Evolutionary conservation across 2,797 vertebrate genomes (phyloP), one percentile per base, ranked within the genome.

Genomic region (Scomberomorus guttatus): DNA sequence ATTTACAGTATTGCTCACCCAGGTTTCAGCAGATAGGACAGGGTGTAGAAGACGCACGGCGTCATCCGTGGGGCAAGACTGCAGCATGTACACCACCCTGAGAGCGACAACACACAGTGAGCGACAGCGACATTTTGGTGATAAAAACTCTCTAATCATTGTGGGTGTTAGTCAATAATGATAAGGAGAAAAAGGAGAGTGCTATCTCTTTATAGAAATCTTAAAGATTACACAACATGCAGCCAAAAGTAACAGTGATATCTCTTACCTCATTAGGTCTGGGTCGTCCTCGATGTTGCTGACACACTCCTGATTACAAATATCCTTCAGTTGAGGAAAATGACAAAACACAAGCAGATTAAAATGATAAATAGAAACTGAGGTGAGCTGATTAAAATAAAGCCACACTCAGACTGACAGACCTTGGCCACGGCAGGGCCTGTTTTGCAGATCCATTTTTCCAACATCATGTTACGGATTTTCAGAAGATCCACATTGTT

Each of bases 11-110:
- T 71, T 27, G 92, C 96, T 93, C 90, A 99, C 98, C 87, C 96
- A 98, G 5, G 95, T 97, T 62, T 96, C 89, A 2, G 96, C 96
- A 29, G 95, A 96, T 20, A 97, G 90, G 59, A 97, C 85, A 6
- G 96, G 94, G 80, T 90, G 95, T 22, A 99, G 95, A 85, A 99
- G 89, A 62, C 94, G 91, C 54, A 96, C 93, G 3, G 94, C 94
- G 6, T 96, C 95, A 48, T 97, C 96, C 85, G 91, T 61, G 0
- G 96, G 89, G 59, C 82, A 94, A 54, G 95, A 94, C 90, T 96
- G 96, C 55, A 99, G 96, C 2, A 99, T 95, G 90, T 98, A 97
- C 15, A 98, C 92, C 64, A 97, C 95, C 92, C 98, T 99, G 71
- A 39, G 13, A 44, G 39, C 27, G 65, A 58, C 14, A 24, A 4